Evolutionary conservation across 2,113 vertebrate genomes (phyloP), one percentile per base, ranked within the genome.

Genomic region (Hoplias malabaricus): DNA sequence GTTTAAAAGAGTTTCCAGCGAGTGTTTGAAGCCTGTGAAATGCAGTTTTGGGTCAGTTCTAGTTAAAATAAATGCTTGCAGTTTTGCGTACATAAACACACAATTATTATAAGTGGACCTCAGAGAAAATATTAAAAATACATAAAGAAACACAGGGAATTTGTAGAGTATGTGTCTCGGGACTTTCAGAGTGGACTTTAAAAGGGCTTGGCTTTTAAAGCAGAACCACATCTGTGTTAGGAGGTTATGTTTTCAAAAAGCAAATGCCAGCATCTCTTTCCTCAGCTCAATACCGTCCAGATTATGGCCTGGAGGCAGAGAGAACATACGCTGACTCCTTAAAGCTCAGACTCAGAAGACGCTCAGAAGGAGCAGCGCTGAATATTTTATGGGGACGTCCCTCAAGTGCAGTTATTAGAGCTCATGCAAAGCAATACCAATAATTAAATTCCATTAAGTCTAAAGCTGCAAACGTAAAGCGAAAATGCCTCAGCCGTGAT

Each of bases 391-490:
- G n/a, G 16, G 9, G 33, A 7, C 62, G 33, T 67, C 40, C 19
- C 46, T 75, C 31, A 54, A 67, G 31, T 31, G 34, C 48, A 42
- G 62, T 67, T 75, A 67, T 75, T 75, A 75, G 27, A 67, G 46
- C 56, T 16, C 19, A 36, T 10, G 3, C 8, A 2, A 25, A 75
- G 62, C 65, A 6, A 50, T 50, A 65, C 59, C 38, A 56, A 31
- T 54, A 56, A 75, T 67, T 50, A 56, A 5, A 75, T 75, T 34
- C 21, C 46, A 19, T 29, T 61, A 61, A 38, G 14, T 19, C 27
- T 59, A 33, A 33, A 59, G 1, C 57, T 34, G 5, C 2, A 23
- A n/a, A 74, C 29, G 19, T 53, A 50, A 38, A 75, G 53, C 4
- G 2, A 27, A 53, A n/a, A n/a, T 0, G 10, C 8, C 65, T 75